phyloP scores from a whole-genome alignment of 2,113 vertebrate genomes.

The Catharus bicknelli region DNA sequence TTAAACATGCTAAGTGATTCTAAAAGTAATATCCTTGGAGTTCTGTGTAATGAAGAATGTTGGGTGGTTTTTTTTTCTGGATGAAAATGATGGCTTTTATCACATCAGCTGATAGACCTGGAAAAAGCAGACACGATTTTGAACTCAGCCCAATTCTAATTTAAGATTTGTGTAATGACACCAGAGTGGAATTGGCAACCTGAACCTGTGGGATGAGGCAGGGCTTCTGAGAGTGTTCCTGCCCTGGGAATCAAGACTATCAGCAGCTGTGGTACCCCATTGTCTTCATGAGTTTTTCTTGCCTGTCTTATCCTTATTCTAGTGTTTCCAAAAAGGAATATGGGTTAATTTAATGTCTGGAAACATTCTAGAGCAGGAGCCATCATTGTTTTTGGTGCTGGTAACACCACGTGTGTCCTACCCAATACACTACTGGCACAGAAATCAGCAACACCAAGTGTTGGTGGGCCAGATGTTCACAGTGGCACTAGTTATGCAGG shows the following conservation, averaged over 20 bases:
- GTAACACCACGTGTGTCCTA: not conserved
- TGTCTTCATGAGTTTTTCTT: not conserved
- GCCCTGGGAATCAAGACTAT: no score
- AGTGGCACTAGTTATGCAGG: not conserved
- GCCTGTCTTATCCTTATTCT: not conserved
- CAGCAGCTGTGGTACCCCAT: accelerated
- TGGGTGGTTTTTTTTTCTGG: not conserved
- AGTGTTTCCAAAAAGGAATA: not conserved
- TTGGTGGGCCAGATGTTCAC: not conserved
- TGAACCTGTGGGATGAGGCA: not conserved
- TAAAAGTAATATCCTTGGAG: not conserved
- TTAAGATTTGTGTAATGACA: not conserved
- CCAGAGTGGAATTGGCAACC: not conserved
- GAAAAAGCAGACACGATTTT: not conserved
- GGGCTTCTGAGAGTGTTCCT: not conserved
- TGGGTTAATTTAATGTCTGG: not conserved
- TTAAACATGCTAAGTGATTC: not conserved
- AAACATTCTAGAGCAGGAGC: not conserved
- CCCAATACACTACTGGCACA: not conserved
- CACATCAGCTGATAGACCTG: not conserved
- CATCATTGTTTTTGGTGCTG: not conserved
- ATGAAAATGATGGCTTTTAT: not conserved
- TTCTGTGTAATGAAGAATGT: not conserved
- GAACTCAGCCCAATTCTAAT: not conserved
- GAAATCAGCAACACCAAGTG: not conserved